Evolutionary conservation across 2,797 vertebrate genomes (phyloP).

Genomic region (Hemibagrus guttatus): DNA sequence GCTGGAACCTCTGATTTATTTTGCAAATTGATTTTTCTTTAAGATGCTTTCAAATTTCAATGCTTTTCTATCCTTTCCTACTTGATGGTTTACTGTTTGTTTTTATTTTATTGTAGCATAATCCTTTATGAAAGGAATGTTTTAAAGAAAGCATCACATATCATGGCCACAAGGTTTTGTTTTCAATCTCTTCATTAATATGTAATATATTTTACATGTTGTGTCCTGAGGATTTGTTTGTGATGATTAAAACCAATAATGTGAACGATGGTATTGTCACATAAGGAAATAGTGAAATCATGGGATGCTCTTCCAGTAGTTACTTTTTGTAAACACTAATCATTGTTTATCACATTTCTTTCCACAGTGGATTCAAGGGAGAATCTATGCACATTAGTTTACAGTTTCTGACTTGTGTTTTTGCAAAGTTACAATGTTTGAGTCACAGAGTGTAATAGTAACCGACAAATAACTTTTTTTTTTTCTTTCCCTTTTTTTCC

Average conservation of each 20-base stretch:
- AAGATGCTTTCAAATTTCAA: background rate
- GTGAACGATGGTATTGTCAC: constrained; percentile 18
- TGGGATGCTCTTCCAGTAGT: constrained; percentile 17
- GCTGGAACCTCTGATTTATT: background rate
- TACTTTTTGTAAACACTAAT: constrained; percentile 43
- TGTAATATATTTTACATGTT: constrained; percentile 16
- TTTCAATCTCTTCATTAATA: background rate
- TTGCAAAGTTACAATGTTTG: constrained; percentile 13
- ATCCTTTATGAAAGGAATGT: background rate
- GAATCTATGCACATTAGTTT: constrained; percentile 64
- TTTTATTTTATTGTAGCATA: background rate
- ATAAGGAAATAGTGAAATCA: constrained; percentile 30
- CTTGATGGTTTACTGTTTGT: background rate
- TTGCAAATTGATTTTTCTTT: background rate
- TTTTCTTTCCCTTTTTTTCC: too few species aligned
- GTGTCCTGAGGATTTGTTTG: constrained; percentile 21
- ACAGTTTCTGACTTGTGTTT: constrained; percentile 47
- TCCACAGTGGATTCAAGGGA: constrained; percentile 38
- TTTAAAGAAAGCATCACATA: background rate
- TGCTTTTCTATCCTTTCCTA: background rate
- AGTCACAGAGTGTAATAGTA: constrained; percentile 65
- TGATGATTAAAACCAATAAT: constrained; percentile 20
- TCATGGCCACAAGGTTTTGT: background rate
- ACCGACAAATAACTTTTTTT: constrained; percentile 53
- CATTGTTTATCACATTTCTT: constrained; percentile 11